Percentiles rank a stretch among this genome's conserved stretches.
phyloP scores from a whole-genome alignment of 1,140 invertebrate species.

The Eumaeus atala region DNA sequence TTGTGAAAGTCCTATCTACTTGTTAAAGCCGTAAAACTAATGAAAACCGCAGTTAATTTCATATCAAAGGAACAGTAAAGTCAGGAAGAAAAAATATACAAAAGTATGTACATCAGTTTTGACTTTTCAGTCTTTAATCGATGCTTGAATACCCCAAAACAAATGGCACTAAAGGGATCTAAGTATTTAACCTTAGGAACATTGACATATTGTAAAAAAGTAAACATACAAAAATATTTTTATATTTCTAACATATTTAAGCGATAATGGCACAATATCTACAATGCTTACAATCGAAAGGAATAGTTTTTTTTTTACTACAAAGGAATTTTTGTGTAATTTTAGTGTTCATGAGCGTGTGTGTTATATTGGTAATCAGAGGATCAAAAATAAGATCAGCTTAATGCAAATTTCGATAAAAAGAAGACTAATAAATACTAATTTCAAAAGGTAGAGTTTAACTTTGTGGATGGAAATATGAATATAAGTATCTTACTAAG shows the following conservation, averaged over 20 bases:
- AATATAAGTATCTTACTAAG: no score
- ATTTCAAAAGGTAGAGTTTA: no score
- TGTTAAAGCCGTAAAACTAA: no score
- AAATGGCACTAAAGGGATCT: slow-evolving; percentile 58
- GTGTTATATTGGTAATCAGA: not conserved
- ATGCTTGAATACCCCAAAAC: slow-evolving; percentile 46
- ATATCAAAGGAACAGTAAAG: not conserved
- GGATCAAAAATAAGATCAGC: not conserved
- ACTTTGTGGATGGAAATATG: no score
- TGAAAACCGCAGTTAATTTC: no score
- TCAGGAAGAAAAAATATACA: slow-evolving; percentile 1
- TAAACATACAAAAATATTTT: slow-evolving; percentile 57
- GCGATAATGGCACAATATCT: slow-evolving; percentile 39
- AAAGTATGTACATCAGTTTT: slow-evolving; percentile 10
- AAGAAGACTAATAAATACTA: no score
- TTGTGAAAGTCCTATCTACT: no score
- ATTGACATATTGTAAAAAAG: slow-evolving; percentile 49
- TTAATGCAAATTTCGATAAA: no score
- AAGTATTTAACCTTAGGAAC: slow-evolving; percentile 63
- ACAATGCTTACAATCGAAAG: slow-evolving; percentile 29
- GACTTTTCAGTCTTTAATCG: slow-evolving; percentile 64
- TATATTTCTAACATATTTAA: slow-evolving; percentile 35
- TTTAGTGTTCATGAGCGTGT: no score
- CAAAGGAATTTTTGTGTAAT: no score
- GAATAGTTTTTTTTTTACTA: slow-evolving; percentile 5